Conservation (phyloP, 2,888 invertebrate species). For the Drosophila algonquin region DNA sequence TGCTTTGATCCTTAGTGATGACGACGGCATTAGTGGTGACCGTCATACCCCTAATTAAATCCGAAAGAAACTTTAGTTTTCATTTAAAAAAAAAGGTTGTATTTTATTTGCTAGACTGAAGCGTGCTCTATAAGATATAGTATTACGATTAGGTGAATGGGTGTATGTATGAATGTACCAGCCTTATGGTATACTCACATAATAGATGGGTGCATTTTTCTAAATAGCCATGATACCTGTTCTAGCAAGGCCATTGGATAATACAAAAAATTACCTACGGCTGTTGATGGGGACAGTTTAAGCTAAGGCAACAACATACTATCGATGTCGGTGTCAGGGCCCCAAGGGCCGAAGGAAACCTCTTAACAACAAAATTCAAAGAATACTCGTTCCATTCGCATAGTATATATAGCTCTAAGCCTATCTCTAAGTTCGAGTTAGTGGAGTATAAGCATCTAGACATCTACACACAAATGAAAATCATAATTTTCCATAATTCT, state of each 20-base stretch:
- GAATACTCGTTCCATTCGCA: neutral
- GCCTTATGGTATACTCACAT: conserved; percentile 55
- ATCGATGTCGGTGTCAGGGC: conserved; percentile 4
- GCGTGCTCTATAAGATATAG: conserved; percentile 25
- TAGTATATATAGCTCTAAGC: conserved; percentile 34
- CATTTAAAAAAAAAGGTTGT: too few species aligned
- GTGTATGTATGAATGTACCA: conserved; percentile 4
- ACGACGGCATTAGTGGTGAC: conserved; percentile 96
- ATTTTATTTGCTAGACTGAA: neutral
- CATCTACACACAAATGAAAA: conserved; percentile 19
- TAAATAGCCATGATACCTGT: conserved; percentile 37
- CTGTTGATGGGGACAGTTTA: conserved; percentile 21
- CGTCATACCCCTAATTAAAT: conserved; percentile 94
- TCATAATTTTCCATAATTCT: conserved; percentile 3
- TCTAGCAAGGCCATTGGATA: conserved; percentile 48
- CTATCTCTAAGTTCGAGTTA: conserved; percentile 13
- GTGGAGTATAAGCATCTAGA: conserved; percentile 33
- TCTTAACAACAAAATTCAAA: conserved; percentile 5
- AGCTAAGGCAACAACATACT: conserved; percentile 7
- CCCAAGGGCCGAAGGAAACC: conserved; percentile 11
- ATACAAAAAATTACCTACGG: conserved; percentile 15
- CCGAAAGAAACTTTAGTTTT: neutral
- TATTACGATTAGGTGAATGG: neutral
- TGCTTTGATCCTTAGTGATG: conserved; percentile 95
- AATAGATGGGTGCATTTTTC: conserved; percentile 50